Conservation (phyloP, 1,140 invertebrate genomes). For the Drosophila kanapiae region DNA sequence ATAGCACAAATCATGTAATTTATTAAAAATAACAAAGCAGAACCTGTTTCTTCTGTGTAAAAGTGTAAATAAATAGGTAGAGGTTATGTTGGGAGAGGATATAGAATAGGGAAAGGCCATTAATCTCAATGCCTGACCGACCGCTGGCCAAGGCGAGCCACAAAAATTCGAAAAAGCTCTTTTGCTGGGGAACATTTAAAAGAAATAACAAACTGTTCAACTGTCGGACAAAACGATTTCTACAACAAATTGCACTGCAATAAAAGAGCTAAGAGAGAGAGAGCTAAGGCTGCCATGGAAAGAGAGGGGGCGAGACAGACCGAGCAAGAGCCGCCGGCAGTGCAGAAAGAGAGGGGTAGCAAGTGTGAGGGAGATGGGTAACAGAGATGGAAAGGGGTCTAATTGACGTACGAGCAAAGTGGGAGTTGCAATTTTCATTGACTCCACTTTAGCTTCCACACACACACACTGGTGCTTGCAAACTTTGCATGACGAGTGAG, state of each 20-base stretch:
- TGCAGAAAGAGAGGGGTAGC: constrained; percentile 34
- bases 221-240: constrained; percentile 84
- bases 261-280: constrained; percentile 67
- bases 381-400: constrained; percentile 45
- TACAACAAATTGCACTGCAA: constrained; percentile 85
- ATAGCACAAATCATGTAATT: too few relatives aligned
- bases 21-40: background rate
- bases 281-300: constrained; percentile 32
- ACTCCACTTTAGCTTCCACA: constrained; percentile 79
- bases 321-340: constrained; percentile 41
- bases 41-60: background rate
- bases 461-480: constrained; percentile 5
- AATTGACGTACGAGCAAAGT: constrained; percentile 85
- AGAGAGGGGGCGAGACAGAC: constrained; percentile 22
- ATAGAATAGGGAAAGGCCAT: constrained; percentile 17
- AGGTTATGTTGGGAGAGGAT: background rate
- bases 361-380: constrained; percentile 15
- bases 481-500: constrained; percentile 12
- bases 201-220: constrained; percentile 85
- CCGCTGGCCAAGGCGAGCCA: constrained; percentile 64
- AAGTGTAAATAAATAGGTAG: background rate
- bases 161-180: constrained; percentile 78
- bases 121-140: constrained; percentile 60
- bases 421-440: constrained; percentile 85
- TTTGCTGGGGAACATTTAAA: constrained; percentile 79